These are phyloP conservation scores for Zhengitettix transpicula DNA, from an alignment of 2,888 invertebrate species.

Conservation along the genomic window DNA sequence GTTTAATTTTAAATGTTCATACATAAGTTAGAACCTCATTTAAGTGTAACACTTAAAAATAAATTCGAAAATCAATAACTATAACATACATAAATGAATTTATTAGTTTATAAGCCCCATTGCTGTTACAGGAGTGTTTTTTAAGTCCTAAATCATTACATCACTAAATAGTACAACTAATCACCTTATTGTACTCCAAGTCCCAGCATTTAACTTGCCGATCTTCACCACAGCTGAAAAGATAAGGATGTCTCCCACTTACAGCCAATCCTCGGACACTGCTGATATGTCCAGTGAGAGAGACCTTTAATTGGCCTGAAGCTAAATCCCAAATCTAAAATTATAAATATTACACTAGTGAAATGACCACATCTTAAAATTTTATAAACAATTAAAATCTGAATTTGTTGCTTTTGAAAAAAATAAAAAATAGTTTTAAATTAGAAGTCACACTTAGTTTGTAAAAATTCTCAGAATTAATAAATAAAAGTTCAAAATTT, in stretches of 20 bases:
- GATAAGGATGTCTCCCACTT: constrained; percentile 86
- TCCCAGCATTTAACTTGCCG: constrained; percentile 99
- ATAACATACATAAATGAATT: no score
- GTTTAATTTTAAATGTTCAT: neutral
- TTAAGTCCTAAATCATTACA: no score
- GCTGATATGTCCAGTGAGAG: constrained; percentile 95
- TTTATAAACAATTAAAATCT: no score
- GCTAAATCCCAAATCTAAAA: constrained; percentile 90
- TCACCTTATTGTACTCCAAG: constrained; percentile 91
- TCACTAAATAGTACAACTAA: neutral
- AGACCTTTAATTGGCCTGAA: constrained; percentile 85
- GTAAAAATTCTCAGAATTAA: no score
- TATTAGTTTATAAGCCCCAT: no score
- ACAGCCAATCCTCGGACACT: constrained; percentile 92
- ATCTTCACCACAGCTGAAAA: constrained; percentile 98
- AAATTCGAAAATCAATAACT: constrained; percentile 4
- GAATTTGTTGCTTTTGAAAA: no score
- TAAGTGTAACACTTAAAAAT: neutral
- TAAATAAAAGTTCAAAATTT: no score
- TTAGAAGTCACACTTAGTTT: no score
- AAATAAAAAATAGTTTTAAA: no score
- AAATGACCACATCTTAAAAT: neutral
- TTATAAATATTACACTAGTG: neutral
- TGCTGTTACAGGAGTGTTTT: no score
- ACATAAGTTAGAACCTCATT: neutral